These are phyloP conservation scores for Lasaia peninsularis DNA, from an alignment of 1,140 invertebrate species.

Conservation along the genomic window DNA sequence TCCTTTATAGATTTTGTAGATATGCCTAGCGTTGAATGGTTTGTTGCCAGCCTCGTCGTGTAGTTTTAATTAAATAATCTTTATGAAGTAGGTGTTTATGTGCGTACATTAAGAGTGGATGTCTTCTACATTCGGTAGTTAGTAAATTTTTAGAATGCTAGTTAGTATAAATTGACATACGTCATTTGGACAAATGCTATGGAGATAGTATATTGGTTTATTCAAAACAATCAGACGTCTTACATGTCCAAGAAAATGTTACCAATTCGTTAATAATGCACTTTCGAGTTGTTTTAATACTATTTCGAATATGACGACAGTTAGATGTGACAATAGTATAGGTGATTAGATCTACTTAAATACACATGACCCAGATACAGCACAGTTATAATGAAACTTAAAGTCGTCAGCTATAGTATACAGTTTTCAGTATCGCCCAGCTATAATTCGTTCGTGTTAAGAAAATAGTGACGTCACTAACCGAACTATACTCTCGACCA, in stretches of 20 bases:
- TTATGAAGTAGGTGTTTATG: constrained; percentile 68
- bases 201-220: constrained; percentile 19
- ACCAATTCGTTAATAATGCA: constrained; percentile 59
- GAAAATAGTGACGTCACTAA: no score
- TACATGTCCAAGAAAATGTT: constrained; percentile 26
- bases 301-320: constrained; percentile 6
- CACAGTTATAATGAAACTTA: neutral
- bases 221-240: neutral
- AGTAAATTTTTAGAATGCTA: constrained; percentile 76
- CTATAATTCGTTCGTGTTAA: neutral
- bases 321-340: neutral
- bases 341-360: no score
- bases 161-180: constrained; percentile 70
- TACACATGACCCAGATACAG: neutral
- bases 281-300: constrained; percentile 39
- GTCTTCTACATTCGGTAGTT: constrained; percentile 69
- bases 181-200: constrained; percentile 45
- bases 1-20: neutral
- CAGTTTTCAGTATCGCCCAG: neutral
- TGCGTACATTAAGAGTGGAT: constrained; percentile 64
- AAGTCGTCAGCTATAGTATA: neutral
- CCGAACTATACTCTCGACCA: no score
- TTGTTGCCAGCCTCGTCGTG: constrained; percentile 48
- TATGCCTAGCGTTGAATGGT: constrained; percentile 2
- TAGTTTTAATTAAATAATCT: constrained; percentile 69